Evolutionary conservation across 2,888 invertebrate genomes (phyloP).

Genomic region (Scelioninae gen. 2): DNA sequence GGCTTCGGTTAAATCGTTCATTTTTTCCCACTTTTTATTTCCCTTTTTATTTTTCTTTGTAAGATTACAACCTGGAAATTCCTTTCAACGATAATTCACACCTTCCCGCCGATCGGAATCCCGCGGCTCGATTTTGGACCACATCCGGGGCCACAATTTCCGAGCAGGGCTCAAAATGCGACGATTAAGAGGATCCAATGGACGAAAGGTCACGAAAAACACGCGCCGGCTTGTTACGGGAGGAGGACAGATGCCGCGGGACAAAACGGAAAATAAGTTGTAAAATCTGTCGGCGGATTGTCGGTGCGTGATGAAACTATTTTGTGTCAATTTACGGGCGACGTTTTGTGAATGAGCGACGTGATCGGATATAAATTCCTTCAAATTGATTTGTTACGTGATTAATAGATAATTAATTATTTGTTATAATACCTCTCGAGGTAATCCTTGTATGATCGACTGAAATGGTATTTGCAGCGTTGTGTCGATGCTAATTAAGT

Average conservation of each 20-base stretch:
- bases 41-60: too few relatives aligned
- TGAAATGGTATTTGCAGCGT: too few relatives aligned
- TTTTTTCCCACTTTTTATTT: too few relatives aligned
- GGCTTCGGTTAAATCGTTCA: too few relatives aligned
- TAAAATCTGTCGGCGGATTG: slow-evolving; percentile 16
- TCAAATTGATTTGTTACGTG: background rate
- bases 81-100: slow-evolving; percentile 28
- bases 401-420: background rate
- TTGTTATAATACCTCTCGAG: too few relatives aligned
- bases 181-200: slow-evolving; percentile 19
- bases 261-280: slow-evolving; percentile 2
- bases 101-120: slow-evolving; percentile 7
- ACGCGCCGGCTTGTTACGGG: slow-evolving; percentile 8
- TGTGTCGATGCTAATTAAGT: too few relatives aligned
- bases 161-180: too few relatives aligned
- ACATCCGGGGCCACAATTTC: slow-evolving; percentile 16
- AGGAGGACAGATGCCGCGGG: too few relatives aligned
- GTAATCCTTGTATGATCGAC: too few relatives aligned
- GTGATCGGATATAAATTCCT: background rate
- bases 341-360: background rate
- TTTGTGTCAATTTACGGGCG: slow-evolving; percentile 5
- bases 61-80: too few relatives aligned
- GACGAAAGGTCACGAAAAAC: slow-evolving; percentile 38
- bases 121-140: slow-evolving; percentile 12
- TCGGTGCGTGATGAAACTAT: background rate